phyloP scores from a whole-genome alignment of 2,113 vertebrate species.

The Paralichthys olivaceus region DNA sequence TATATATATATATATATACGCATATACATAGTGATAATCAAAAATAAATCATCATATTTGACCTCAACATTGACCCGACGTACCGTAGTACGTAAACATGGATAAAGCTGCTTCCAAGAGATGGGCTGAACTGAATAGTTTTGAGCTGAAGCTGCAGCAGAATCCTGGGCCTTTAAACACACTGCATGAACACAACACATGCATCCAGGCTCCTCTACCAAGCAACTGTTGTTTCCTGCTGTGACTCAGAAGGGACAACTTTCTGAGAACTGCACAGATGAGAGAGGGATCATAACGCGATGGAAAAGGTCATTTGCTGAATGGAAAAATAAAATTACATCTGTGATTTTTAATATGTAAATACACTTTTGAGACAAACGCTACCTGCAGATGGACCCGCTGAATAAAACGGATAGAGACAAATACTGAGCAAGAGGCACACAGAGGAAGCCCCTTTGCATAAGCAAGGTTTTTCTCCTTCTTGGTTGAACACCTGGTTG shows the following conservation, averaged over 20 bases:
- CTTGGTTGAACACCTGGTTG: constrained; percentile 58
- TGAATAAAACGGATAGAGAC: neutral
- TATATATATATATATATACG: constrained; percentile 3
- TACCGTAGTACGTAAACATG: too few relatives aligned
- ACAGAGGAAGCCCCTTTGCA: constrained; percentile 32
- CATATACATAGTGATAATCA: constrained; percentile 4
- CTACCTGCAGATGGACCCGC: neutral
- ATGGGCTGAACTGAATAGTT: neutral
- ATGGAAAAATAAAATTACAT: neutral
- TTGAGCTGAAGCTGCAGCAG: neutral
- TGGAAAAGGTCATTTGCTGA: neutral
- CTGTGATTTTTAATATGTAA: neutral
- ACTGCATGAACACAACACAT: neutral
- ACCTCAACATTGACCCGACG: neutral
- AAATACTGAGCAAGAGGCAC: constrained; percentile 6
- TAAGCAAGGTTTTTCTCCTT: constrained; percentile 28
- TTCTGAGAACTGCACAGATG: neutral
- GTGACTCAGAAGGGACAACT: neutral
- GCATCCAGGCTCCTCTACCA: neutral
- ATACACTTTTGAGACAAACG: neutral
- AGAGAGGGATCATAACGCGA: constrained; percentile 4
- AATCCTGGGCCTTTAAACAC: neutral
- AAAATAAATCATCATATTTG: neutral
- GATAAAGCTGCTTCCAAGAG: constrained; percentile 9
- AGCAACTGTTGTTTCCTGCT: neutral